phyloP scores from a whole-genome alignment of 2,113 vertebrate genomes.

The Sisor rabdophorus region DNA sequence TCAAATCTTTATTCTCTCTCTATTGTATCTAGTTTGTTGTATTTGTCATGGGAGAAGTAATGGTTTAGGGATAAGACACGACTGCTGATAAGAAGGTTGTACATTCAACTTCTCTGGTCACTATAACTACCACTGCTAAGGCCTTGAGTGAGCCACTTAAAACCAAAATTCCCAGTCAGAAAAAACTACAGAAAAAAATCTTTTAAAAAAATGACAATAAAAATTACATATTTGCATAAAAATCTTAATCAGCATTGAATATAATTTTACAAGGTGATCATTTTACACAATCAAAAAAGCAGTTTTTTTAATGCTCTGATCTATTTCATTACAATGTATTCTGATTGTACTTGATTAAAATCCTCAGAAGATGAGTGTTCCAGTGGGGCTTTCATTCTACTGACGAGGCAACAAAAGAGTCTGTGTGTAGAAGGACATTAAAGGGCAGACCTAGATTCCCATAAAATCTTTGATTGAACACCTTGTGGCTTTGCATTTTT shows the following conservation, averaged over 20 bases:
- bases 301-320: conserved; percentile 30
- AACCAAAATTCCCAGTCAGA: no score
- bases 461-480: conserved; percentile 41
- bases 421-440: conserved; percentile 9
- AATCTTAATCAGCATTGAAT: no score
- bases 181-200: no score
- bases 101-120: no score
- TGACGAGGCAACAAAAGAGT: conserved; percentile 23
- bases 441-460: background rate
- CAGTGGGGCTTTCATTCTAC: conserved; percentile 28
- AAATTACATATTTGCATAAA: no score
- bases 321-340: conserved; percentile 3
- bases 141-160: no score
- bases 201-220: no score
- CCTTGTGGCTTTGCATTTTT: background rate
- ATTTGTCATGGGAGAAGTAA: background rate
- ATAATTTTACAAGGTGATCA: background rate
- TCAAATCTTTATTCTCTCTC: background rate
- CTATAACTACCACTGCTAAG: no score
- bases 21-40: background rate
- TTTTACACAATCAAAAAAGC: background rate
- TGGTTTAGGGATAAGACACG: no score
- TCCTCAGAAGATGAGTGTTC: conserved; percentile 29
- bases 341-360: conserved; percentile 32
- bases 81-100: no score